Evolutionary conservation across 2,113 vertebrate species (phyloP), one percentile per base, ranked within the genome.

Genomic region (Rostratula benghalensis): DNA sequence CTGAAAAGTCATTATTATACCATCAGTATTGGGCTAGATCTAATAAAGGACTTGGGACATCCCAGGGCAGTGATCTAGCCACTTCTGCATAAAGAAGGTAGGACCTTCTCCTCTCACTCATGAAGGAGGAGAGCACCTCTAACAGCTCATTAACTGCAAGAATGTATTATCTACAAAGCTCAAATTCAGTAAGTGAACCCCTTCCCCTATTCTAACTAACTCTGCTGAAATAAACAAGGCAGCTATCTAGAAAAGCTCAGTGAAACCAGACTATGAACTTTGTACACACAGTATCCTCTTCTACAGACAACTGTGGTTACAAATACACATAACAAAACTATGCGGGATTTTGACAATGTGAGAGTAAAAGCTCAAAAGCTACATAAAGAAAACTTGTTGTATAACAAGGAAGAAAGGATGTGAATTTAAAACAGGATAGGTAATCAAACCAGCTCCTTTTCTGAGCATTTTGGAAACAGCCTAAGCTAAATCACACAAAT

Each of bases 401-500:
- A 48, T 71, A 75, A 59, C 28, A 75, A 28, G 8, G 11, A 78
- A 63, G 15, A 4, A 3, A 54, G 7, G 5, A 6, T 15, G 3
- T 50, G 24, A 59, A 59, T 54, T 37, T 59, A 59, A 84, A 84
- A 82, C 18, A 35, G 45, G 75, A 50, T 3, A 67, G n/a, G 31
- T 35, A 85, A 71, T 12, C 13, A 51, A 76, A 76, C 2, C 33
- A 73, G 9, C 14, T 83, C 21, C 39, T 88, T 68, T 64, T 22
- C 28, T 5, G 67, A 35, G 19, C 9, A 39, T 48, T 83, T 59
- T 37, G 65, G 41, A 83, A 83, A 50, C 27, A 77, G 54, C 7
- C 16, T 39, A 94, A 64, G 39, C 25, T 60, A 87, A 85, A 69
- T 39, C 21, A 79, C 43, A 91, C n/a, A 79, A 94, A 82, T 10